phyloP scores from a whole-genome alignment of 2,888 invertebrate species.

The Bembecia ichneumoniformis region DNA sequence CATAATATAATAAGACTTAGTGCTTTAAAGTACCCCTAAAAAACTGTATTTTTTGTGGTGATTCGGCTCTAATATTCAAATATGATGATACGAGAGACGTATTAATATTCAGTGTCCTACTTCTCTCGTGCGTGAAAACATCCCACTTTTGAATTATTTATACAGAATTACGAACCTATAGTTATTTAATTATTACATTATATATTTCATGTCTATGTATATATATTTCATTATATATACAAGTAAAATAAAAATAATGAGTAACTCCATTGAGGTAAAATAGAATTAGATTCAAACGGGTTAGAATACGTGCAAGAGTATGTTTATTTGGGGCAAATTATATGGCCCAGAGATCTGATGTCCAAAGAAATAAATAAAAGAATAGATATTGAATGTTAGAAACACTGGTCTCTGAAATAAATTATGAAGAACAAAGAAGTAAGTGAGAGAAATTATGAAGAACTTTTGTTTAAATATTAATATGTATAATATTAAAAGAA shows the following conservation, averaged over 20 bases:
- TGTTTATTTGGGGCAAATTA: background rate
- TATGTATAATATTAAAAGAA: no score
- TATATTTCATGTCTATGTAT: no score
- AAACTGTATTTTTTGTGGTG: no score
- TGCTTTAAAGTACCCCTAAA: no score
- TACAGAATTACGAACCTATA: background rate
- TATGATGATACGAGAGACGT: slow-evolving; percentile 18
- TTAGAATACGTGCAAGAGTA: background rate
- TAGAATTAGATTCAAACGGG: no score
- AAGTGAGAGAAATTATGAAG: background rate
- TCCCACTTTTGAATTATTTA: slow-evolving; percentile 13
- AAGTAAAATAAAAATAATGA: no score
- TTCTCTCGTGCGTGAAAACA: slow-evolving; percentile 17
- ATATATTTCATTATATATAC: no score
- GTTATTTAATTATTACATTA: background rate
- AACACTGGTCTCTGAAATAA: background rate
- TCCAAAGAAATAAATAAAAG: background rate
- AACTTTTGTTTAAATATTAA: no score
- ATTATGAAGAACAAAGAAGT: background rate
- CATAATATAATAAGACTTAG: no score
- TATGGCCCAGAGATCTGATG: background rate
- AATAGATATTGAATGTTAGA: background rate
- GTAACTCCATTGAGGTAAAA: no score
- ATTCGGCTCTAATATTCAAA: no score
- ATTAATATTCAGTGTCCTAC: slow-evolving; percentile 31